Evolutionary conservation across 2,888 invertebrate genomes (phyloP), one percentile per base, ranked within the genome.

Genomic region (Vanessa cardui): DNA sequence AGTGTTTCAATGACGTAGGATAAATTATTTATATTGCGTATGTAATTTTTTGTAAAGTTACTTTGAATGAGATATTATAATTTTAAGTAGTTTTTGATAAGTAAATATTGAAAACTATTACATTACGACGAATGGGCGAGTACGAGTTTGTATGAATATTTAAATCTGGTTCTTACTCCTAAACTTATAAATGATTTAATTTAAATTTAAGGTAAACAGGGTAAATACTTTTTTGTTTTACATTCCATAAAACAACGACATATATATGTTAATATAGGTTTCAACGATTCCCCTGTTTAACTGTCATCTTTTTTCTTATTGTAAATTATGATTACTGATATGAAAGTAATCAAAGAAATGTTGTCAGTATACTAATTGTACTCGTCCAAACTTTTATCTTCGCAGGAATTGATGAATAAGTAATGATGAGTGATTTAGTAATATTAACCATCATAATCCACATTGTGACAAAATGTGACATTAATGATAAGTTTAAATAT

Each of bases 41-140:
- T 81, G 87, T 88, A 88, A 86, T 87, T 87, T 86, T 89, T 87
- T 90, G 89, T 90, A 92, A 84, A 88, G 84, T 88, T 89, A 86
- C 76, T 87, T 86, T 87, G 88, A 86, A 86, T 85, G 79, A 83
- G 74, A 83, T 84, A 80, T 86, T 83, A 85, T 89, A 76, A 84
- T 86, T 88, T 88, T 80, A 82, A 80, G 92, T 92, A 92, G 92
- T 90, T 92, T 92, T 92, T 92, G 89, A 92, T 92, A 92, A 90
- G 89, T 90, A 87, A 89, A 87, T 85, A 89, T 89, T 87, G 81
- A 87, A 84, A 86, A 84, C 72, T 66, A 74, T 68, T 62, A 63
- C 74, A 83, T 83, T 82, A 83, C 77, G 80, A 76, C 78, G 78
- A 80, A 81, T 84, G 90, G 90, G 86, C 88, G 88, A 87, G 90